Evolutionary conservation across 37 sponge, comb jelly and placozoan species (phyloP).

Genomic region (Oopsacas minuta): DNA sequence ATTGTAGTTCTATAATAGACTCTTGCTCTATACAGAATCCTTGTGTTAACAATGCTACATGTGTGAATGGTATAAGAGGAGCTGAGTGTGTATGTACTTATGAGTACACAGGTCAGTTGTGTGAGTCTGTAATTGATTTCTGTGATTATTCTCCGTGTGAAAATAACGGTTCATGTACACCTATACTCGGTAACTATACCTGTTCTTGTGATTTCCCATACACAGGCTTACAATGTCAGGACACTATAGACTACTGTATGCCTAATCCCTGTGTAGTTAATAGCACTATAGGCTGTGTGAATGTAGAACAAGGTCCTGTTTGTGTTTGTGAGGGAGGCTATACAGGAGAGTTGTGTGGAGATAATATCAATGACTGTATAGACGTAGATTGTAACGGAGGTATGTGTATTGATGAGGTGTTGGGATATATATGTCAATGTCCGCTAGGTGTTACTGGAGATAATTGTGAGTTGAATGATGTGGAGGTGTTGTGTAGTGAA

Average conservation of each 20-base stretch:
- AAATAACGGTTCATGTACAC: conserved; percentile 6
- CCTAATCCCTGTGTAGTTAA: neutral
- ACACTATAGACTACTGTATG: neutral
- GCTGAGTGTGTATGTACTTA: neutral
- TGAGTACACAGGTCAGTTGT: neutral
- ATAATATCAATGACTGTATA: conserved; percentile 4
- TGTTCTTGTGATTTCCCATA: neutral
- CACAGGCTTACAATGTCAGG: neutral
- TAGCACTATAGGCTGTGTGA: neutral
- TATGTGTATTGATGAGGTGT: neutral
- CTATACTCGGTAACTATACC: neutral
- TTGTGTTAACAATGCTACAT: neutral
- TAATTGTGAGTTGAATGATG: neutral
- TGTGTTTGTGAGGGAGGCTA: neutral
- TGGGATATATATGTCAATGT: neutral
- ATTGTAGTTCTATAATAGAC: neutral
- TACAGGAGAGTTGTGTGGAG: neutral
- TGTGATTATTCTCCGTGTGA: neutral
- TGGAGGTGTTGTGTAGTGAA: neutral
- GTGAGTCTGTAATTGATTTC: neutral
- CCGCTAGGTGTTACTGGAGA: neutral
- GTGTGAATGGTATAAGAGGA: neutral
- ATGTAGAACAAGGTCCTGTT: neutral
- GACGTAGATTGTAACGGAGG: neutral
- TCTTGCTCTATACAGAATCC: neutral